Percentiles rank a stretch among this genome's conserved stretches.
These are phyloP conservation scores for Blennius ocellaris DNA, from an alignment of 2,113 vertebrate species.

Conservation along the genomic window DNA sequence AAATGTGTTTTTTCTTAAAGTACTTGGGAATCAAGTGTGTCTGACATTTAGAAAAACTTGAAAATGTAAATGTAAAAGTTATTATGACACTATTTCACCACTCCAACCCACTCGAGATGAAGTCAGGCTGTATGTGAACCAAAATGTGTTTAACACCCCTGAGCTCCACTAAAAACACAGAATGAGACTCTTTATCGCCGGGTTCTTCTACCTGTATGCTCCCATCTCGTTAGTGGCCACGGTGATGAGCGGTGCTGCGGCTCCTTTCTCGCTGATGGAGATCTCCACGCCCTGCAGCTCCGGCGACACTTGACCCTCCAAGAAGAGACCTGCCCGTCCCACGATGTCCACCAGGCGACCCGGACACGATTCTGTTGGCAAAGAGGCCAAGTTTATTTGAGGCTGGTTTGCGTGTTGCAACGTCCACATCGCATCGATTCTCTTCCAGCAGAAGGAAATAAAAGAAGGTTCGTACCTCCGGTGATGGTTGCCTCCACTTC, in stretches of 20 bases:
- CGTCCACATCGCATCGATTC: too few relatives aligned
- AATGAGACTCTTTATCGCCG: neutral
- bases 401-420: too few relatives aligned
- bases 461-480: constrained; percentile 84
- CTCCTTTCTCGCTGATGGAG: constrained; percentile 90
- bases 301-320: constrained; percentile 91
- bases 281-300: constrained; percentile 94
- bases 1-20: too few relatives aligned
- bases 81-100: too few relatives aligned
- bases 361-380: constrained; percentile 90
- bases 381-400: neutral
- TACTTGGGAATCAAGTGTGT: too few relatives aligned
- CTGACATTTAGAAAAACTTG: too few relatives aligned
- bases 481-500: constrained; percentile 93
- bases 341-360: constrained; percentile 93
- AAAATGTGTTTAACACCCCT: too few relatives aligned
- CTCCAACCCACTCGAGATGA: too few relatives aligned
- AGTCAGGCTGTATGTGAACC: too few relatives aligned
- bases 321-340: constrained; percentile 93
- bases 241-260: constrained; percentile 86
- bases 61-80: too few relatives aligned
- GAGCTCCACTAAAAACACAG: too few relatives aligned
- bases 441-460: too few relatives aligned
- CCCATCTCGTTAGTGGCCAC: constrained; percentile 91
- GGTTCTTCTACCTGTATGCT: constrained; percentile 88